Conservation (phyloP, 35 echinoderm and acorn worm genomes). For the Apostichopus californicus region DNA sequence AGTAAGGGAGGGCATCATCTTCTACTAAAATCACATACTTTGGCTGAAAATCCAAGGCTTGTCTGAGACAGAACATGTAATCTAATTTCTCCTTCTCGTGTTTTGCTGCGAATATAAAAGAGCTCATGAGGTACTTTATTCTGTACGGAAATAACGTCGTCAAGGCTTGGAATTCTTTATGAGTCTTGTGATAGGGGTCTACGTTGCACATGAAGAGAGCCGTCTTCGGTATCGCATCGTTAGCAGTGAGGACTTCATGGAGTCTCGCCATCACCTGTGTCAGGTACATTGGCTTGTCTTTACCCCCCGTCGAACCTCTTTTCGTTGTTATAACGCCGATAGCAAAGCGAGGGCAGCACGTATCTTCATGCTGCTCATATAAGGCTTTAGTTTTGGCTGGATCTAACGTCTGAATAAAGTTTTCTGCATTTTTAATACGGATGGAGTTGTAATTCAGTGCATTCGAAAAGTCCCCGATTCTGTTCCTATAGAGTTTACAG, state of each 20-base stretch:
- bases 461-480: neutral
- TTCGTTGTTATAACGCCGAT: conserved; percentile 72
- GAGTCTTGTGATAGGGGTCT: conserved; percentile 16
- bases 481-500: conserved; percentile 56
- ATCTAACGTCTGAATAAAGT: conserved; percentile 41
- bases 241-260: conserved; percentile 34
- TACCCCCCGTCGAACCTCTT: neutral
- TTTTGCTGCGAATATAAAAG: neutral
- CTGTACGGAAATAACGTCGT: conserved; percentile 66
- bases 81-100: conserved; percentile 74
- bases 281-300: conserved; percentile 55
- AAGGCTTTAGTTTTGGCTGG: conserved; percentile 1
- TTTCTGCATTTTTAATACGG: conserved; percentile 48
- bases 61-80: conserved; percentile 75
- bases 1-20: conserved; percentile 81
- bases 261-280: conserved; percentile 72
- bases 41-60: conserved; percentile 56
- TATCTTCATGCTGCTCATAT: conserved; percentile 29
- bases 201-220: conserved; percentile 84
- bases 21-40: conserved; percentile 83
- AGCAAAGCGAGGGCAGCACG: conserved; percentile 46
- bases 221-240: conserved; percentile 7
- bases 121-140: neutral
- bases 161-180: conserved; percentile 64
- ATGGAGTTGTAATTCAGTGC: conserved; percentile 55